Evolutionary conservation across 1,140 invertebrate species (phyloP).

Genomic region (Battus philenor): DNA sequence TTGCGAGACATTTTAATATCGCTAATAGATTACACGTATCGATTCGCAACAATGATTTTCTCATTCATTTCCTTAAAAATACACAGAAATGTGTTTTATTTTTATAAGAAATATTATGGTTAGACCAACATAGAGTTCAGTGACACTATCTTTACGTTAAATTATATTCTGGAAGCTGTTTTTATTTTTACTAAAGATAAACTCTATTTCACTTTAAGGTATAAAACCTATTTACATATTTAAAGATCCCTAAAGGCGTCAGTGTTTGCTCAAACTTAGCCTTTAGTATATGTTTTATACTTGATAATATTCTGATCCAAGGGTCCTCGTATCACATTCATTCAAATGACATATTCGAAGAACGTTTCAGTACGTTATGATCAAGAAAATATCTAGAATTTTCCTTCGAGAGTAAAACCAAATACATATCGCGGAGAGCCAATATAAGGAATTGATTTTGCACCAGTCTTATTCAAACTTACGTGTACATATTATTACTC

Average conservation of each 20-base stretch:
- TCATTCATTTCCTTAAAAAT: slow-evolving; percentile 47
- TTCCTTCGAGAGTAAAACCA: slow-evolving; percentile 52
- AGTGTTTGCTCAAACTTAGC: slow-evolving; percentile 48
- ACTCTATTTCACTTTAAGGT: too few species aligned
- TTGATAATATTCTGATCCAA: slow-evolving; percentile 63
- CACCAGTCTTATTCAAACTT: slow-evolving; percentile 27
- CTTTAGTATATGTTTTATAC: slow-evolving; percentile 70
- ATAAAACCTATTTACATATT: too few species aligned
- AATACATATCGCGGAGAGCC: slow-evolving; percentile 43
- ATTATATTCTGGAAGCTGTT: too few species aligned
- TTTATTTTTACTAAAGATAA: too few species aligned
- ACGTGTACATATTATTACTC: slow-evolving; percentile 16
- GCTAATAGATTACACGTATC: slow-evolving; percentile 65
- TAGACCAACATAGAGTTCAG: too few species aligned
- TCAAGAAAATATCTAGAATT: slow-evolving; percentile 48
- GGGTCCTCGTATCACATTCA: slow-evolving; percentile 57
- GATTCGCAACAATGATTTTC: slow-evolving; percentile 46
- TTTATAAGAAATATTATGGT: too few species aligned
- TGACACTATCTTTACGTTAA: too few species aligned
- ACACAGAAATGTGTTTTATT: too few species aligned
- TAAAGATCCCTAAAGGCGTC: slow-evolving; percentile 46
- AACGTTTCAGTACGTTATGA: slow-evolving; percentile 58
- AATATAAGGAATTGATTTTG: slow-evolving; percentile 50
- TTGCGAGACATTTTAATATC: slow-evolving; percentile 59
- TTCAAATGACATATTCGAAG: slow-evolving; percentile 67